Conservation (phyloP, 2,888 invertebrate species). For the Tryphoninae sp. region DNA sequence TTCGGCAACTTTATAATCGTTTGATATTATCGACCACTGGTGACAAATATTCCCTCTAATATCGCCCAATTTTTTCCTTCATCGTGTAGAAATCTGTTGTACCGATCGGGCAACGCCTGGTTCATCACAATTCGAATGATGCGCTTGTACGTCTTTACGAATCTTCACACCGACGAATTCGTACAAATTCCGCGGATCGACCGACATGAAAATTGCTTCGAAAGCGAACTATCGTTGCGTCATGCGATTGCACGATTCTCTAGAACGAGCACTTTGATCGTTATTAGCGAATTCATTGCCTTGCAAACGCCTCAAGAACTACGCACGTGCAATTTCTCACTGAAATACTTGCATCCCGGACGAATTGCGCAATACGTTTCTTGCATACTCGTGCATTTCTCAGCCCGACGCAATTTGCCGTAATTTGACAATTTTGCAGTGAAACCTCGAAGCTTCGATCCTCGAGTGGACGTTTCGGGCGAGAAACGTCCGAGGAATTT, state of each 20-base stretch:
- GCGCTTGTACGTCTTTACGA: background rate
- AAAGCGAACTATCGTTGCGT: background rate
- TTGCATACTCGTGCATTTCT: background rate
- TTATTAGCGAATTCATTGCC: conserved; percentile 33
- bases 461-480: background rate
- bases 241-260: conserved; percentile 33
- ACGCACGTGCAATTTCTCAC: conserved; percentile 24
- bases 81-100: background rate
- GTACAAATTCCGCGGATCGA: background rate
- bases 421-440: conserved; percentile 28
- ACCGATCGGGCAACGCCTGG: background rate
- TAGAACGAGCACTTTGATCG: conserved; percentile 22
- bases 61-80: background rate
- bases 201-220: conserved; percentile 1
- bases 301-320: background rate
- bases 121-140: background rate
- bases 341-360: background rate
- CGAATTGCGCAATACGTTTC: conserved; percentile 27
- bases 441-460: conserved; percentile 12
- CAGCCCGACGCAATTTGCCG: conserved; percentile 7
- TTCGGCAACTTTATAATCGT: background rate
- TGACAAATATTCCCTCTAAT: background rate
- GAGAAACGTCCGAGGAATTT: conserved; percentile 32
- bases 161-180: conserved; percentile 6
- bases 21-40: conserved; percentile 33